These are phyloP conservation scores for Coremacera marginata DNA, from an alignment of 2,888 invertebrate species.

Conservation along the genomic window DNA sequence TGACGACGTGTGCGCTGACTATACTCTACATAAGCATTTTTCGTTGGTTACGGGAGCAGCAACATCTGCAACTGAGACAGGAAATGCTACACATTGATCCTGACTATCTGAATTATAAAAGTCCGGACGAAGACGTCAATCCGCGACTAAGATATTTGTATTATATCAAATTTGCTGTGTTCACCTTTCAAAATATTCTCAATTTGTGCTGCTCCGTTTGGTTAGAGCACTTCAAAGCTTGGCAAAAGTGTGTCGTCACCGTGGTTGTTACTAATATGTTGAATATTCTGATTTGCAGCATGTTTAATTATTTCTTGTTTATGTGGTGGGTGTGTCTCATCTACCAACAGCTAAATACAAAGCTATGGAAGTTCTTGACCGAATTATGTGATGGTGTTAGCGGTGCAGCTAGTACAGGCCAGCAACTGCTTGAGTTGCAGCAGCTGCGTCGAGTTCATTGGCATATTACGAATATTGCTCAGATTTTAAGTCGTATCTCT, in stretches of 20 bases:
- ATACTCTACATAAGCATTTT: neutral
- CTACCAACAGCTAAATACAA: neutral
- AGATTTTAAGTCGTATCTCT: neutral
- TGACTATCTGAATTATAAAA: neutral
- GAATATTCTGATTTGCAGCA: neutral
- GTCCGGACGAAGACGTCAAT: neutral
- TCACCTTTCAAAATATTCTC: neutral
- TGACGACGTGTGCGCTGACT: neutral
- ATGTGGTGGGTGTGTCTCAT: neutral
- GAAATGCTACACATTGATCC: neutral
- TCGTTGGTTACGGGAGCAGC: constrained; percentile 10
- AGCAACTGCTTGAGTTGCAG: neutral
- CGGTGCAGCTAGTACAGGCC: neutral
- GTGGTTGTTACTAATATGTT: neutral
- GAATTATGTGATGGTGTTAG: no score
- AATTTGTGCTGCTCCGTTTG: neutral
- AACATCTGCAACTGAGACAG: neutral
- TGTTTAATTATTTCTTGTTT: constrained; percentile 1
- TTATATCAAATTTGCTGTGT: neutral
- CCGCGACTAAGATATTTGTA: neutral
- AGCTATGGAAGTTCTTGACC: neutral
- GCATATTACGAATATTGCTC: neutral
- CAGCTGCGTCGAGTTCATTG: constrained; percentile 8
- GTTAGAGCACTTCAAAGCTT: neutral
- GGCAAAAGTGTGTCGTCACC: neutral